Base-by-base conservation (phyloP, 2,888 invertebrate genomes). In the Hypselothyrea guttata region DNA sequence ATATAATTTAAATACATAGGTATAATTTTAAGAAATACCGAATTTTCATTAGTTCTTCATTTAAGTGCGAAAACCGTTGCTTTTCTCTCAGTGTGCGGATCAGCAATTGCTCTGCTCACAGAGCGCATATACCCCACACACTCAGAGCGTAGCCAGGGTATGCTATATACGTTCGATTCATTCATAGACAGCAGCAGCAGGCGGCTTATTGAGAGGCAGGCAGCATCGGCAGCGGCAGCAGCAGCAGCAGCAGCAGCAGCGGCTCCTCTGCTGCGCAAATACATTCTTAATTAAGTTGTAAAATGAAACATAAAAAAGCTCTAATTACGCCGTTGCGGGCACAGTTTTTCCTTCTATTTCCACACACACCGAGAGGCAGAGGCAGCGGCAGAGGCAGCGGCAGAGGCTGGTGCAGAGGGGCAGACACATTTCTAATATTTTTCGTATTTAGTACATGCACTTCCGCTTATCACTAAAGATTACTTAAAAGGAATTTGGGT, bases 221-320 rank as follows among this genome's bases (percentile, higher is more conserved):
- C 53, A 38, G 53, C 22, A 22, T 2, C 22, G 5, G 22, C 5
- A 34, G 34, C 12, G 13, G 12, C 34, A 7, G 33, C 33, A 13
- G 34, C 52, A 46, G 42, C 53, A 38, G 53, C 22, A 22, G 22
- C 22, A 22, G 22, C 5, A 34, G 34, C 12, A 12, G 12, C 34
- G 2, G 33, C 33, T 33, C 34, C 12, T 12, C 58, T 72, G 75
- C 77, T 77, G 84, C 75, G 76, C 76, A 84, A 78, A 85, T 69
- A 76, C 73, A 69, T 83, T 76, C 71, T 76, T 69, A 83, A 85
- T 78, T 82, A 73, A 71, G 82, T 81, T 76, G 78, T 83, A 84
- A 78, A 22, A 72, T 61, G 70, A 81, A 81, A 79, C 78, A 84
- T 82, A 68, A 70, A 74, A 40, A 72, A 72, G 72, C 63, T 77